Base-by-base conservation (phyloP, 2,797 vertebrate species). In the Danionella dracula region DNA sequence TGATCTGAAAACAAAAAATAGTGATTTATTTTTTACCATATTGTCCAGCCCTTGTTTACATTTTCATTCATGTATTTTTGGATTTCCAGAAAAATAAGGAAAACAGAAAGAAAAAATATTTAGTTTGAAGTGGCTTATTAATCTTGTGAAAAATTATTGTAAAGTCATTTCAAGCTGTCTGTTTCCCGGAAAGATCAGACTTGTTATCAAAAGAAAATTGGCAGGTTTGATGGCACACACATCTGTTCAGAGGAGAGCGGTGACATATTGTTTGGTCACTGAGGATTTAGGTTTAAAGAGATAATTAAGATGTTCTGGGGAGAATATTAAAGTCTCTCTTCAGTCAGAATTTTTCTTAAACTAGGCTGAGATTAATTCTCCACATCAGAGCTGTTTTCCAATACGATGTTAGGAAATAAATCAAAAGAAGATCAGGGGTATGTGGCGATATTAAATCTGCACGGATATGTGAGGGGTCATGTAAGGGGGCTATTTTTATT, bases 371-470 rank as follows among this genome's bases (percentile, higher is more conserved):
- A 17, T 70, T 50, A 40, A 70, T 75, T 73, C 68, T 64, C 38
- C 4, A 31, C 37, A 49, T 51, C 12, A 6, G 0, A 9, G 5
- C 2, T 31, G 34, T 69, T 66, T 46, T 19, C 23, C 17, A n/a
- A 32, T 27, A 51, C 5, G n/a, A 19, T 56, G 23, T 31, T 19
- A 13, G 13, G n/a, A 44, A 50, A 48, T 31, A 5, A 51, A 21
- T 48, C 11, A 38, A 23, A 7, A 40, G 50, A 34, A 53, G 44
- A 48, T 53, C 23, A 50, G 37, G 37, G 59, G 16, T 62, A 64
- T 56, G 56, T 55, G 48, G 55, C 38, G 65, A 68, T 76, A 71
- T 71, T 76, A 68, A 73, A 68, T 73, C 56, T 60, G 40, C 66
- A 35, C 32, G 19, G 37, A 67, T 53, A 40, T 38, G 19, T 35